Evolutionary conservation across 2,888 invertebrate species (phyloP), one percentile per base, ranked within the genome.

Genomic region (Panopea generosa): DNA sequence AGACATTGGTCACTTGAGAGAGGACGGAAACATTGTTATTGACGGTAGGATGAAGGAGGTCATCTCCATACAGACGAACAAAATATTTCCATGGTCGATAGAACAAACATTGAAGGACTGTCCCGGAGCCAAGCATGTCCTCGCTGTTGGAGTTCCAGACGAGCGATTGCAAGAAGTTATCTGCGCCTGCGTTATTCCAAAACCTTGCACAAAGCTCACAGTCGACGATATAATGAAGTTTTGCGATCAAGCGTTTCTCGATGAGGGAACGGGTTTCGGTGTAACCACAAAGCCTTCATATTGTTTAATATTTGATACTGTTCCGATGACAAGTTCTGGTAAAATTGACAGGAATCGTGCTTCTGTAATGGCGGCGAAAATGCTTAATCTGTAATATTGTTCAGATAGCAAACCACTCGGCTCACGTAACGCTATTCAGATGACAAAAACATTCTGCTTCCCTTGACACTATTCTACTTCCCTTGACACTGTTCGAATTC

Each of bases 81-180:
- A n/a, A n/a, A n/a, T n/a, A n/a, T n/a, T n/a, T n/a, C n/a, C n/a
- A n/a, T n/a, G n/a, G n/a, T n/a, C n/a, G n/a, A n/a, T n/a, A n/a
- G n/a, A n/a, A 22, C 16, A 16, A 38, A 49, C 7, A 24, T 40
- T 68, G 18, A 24, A 16, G 20, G 50, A 33, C 7, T 60, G 49
- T 40, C 59, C 50, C 9, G 68, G 60, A 18, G 59, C 33, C 9
- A 40, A 59, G 18, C 6, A 7, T 3, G 68, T 45, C 18, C n/a
- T 60, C 6, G 68, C 60, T 2, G 59, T 68, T n/a, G 68, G 68
- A n/a, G 68, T 68, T 4, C 68, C 68, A 16, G 50, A 68, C 27
- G 18, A 22, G 16, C 27, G 59, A 16, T 27, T 68, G 2, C n/a
- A 24, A n/a, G 29, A 68, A 20, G 60, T 43, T 22, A 20, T 68